Base-by-base conservation (phyloP, 2,888 invertebrate genomes). In the Phasia obesa region DNA sequence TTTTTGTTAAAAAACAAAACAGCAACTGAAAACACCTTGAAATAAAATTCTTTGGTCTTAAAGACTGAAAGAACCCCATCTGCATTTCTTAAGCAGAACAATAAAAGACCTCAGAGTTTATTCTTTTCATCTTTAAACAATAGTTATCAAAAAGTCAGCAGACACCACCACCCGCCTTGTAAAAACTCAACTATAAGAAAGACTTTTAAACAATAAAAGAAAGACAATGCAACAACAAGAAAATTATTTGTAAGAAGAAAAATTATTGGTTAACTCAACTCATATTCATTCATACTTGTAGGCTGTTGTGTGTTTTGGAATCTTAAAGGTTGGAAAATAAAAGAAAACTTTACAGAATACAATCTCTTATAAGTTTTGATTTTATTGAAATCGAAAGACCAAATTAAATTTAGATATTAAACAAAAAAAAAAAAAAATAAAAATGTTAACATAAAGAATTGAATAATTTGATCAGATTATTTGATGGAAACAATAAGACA, bases 81-180 rank as follows among this genome's bases (percentile, higher is more conserved):
- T 65, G 67, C 53, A 65, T 81, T 73, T 44, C 21, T 47, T 21
- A 71, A 76, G 21, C 27, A n/a, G 4, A n/a, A n/a, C 25, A 51
- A 64, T 19, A 53, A 62, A 53, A 51, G 25, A 21, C 19, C 31
- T 35, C 11, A 11, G 2, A n/a, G 27, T 11, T 64, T 44, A 9
- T 21, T n/a, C 53, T 53, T 60, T 64, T 55, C 44, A 19, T 59
- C 19, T 67, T 51, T 42, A 67, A 75, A 79, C 83, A 79, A 83
- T 75, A 62, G 83, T 76, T 83, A 83, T 76, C 75, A 79, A 51
- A 79, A 79, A 71, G 71, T 69, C 70, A 76, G 55, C 55, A 49
- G 60, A 35, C 62, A 76, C 51, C 62, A 76, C 51, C 70, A 70
- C 47, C 70, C 67, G 55, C 60, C 69, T 60, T 65, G 21, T 59